Evolutionary conservation across 2,113 vertebrate species (phyloP), one percentile per base, ranked within the genome.

Genomic region (Labeo rohita): DNA sequence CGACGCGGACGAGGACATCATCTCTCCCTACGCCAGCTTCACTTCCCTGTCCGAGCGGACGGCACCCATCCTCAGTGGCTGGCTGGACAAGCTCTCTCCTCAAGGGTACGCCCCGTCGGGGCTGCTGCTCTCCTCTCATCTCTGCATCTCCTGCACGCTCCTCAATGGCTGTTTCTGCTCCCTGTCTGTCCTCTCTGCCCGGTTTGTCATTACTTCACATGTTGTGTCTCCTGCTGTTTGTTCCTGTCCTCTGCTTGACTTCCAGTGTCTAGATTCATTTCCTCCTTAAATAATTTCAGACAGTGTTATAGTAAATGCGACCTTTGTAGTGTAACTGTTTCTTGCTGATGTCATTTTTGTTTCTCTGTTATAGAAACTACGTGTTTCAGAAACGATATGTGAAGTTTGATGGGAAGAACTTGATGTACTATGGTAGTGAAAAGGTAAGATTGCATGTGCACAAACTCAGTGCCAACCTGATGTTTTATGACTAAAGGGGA

Each of bases 21-120:
- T 99, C 91, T 99, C 98, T 4, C 98, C 98, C 0, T 99, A 99
- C 0, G 98, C 98, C 92, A 98, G 97, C 92, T 99, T 96, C 92
- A 96, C 96, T 0, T 97, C 96, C 0, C 91, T 95, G 4, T 94
- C 93, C 0, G 97, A 99, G 89, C 95, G 90, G 45, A 93, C 95
- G 0, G 90, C 91, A 4, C 95, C 96, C 79, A 91, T 99, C 91
- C 95, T 98, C 89, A 96, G 95, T 0, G 95, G 97, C 86, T 99
- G 98, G 98, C 93, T 99, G 90, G 98, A 99, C 93, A 99, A 99
- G 90, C 96, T 99, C n/a, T 98, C 98, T 3, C 98, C 98, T 4
- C 98, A 99, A 87, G 98, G 98, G 98, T 99, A 93, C 81, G 90
- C 77, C 87, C 84, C 15, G 89, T 87, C n/a, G 83, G 83, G 89